A percentile compares a stretch with the other conserved stretches of the same genome.
These are phyloP conservation scores for Myotis brandtii DNA, from an alignment of 2,113 vertebrate species.

Conservation along the genomic window DNA sequence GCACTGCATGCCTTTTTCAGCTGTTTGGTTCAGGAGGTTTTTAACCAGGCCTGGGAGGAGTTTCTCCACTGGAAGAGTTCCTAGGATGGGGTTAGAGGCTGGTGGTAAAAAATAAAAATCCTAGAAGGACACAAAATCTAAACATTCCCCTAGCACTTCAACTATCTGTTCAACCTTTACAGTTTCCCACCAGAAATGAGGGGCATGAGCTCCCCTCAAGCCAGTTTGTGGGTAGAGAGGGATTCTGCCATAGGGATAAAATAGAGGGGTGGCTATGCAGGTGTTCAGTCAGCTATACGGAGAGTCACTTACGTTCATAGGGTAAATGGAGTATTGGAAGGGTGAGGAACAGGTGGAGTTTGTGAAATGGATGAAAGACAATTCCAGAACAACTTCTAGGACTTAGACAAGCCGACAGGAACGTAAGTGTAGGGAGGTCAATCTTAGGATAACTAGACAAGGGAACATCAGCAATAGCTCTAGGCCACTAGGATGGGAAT, in stretches of 20 bases:
- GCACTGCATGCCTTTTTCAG: not conserved
- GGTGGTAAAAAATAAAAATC: not conserved
- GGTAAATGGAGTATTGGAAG: not conserved
- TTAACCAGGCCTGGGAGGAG: not conserved
- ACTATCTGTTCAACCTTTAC: not conserved
- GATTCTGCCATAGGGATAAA: not conserved
- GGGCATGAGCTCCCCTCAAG: not conserved
- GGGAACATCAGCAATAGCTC: not conserved
- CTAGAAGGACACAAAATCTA: slow-evolving; percentile 21
- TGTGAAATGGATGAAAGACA: not conserved
- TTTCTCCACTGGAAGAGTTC: not conserved
- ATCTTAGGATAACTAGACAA: not conserved
- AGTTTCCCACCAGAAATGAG: not conserved
- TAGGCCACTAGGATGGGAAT: not conserved
- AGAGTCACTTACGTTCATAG: not conserved
- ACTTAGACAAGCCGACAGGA: not conserved
- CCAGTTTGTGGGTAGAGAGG: not conserved
- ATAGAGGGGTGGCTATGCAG: not conserved
- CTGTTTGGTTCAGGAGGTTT: not conserved
- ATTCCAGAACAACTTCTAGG: not conserved
- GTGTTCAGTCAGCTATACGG: not conserved
- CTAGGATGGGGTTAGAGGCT: not conserved
- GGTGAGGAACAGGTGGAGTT: not conserved
- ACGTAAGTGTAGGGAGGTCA: not conserved
- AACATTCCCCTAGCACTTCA: not conserved